These are phyloP conservation scores for Struthidea cinerea DNA, from an alignment of 2,113 vertebrate species.

Conservation along the genomic window DNA sequence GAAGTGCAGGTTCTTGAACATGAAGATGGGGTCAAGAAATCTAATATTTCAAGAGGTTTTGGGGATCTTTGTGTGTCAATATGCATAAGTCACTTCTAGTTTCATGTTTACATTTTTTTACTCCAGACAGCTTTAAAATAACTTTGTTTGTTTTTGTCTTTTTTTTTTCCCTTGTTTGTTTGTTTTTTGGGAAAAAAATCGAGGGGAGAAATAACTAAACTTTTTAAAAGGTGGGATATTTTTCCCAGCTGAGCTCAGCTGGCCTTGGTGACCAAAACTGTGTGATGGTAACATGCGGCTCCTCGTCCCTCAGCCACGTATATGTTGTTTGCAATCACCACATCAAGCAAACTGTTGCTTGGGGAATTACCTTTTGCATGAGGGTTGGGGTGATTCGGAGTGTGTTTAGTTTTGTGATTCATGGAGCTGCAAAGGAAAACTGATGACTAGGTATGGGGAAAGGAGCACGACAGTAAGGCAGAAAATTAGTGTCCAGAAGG, in stretches of 20 bases:
- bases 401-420: slow-evolving; percentile 20
- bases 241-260: not conserved
- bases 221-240: not conserved
- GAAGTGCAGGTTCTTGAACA: not conserved
- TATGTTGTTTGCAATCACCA: not conserved
- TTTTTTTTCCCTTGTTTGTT: not conserved
- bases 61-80: not conserved
- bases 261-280: not conserved
- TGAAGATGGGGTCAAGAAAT: not conserved
- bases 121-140: not conserved
- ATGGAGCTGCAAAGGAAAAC: not conserved
- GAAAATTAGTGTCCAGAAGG: not conserved
- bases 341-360: slow-evolving; percentile 14
- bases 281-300: not conserved
- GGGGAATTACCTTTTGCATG: slow-evolving; percentile 52
- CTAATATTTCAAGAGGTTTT: not conserved
- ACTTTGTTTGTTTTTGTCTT: not conserved
- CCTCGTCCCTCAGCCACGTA: not conserved
- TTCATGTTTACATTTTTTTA: not conserved
- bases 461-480: not conserved
- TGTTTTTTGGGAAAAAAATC: not conserved
- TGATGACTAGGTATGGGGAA: not conserved
- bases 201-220: not conserved
- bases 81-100: not conserved
- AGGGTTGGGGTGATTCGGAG: slow-evolving; percentile 52